Base-by-base conservation (phyloP, 2,797 vertebrate species). In the Gymnopithys bicolor region DNA sequence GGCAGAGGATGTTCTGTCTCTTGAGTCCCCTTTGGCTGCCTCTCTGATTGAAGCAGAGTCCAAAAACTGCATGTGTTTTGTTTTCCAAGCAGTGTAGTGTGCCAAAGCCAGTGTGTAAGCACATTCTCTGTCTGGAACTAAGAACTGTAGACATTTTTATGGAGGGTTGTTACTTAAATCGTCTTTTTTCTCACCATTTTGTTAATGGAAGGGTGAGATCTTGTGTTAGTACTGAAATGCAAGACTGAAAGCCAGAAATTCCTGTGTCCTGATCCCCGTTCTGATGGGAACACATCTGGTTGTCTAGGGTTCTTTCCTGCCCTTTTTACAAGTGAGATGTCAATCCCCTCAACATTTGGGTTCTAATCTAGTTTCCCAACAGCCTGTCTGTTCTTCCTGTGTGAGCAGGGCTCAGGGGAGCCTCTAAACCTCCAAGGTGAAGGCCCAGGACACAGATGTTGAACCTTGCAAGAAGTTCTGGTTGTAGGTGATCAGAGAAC, bases 121-220 rank as follows among this genome's bases (percentile, higher is more conserved):
- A 94, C 91, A 89, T 96, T 94, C 85, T 91, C 94, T 94, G 95
- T 96, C 96, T 96, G 92, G 90, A 94, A 80, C 77, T 76, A 70
- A 49, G 48, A 64, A 89, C 67, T 86, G 58, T 63, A 93, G 84
- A 92, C 92, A 64, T 93, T 96, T 94, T 93, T 91, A 74, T 7
- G 0, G 49, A 73, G 76, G 21, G 17, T 49, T 87, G 49, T 63
- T 94, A 30, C 90, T 93, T 86, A 87, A 93, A 67, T 59, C 0
- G 1, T 62, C 22, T 15, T 46, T 62, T 86, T 88, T 87, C 93
- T 91, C 62, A 63, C 51, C 19, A 7, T 52, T 88, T 74, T 66
- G 16, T 64, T 84, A 90, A 82, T 84, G 80, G 60, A 83, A 87
- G 87, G 39, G 52, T 53, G 55, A 81, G 56, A 60, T 53, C 32